These are phyloP conservation scores for Leptarthrus brevirostris DNA, from an alignment of 2,888 invertebrate species.

Conservation along the genomic window DNA sequence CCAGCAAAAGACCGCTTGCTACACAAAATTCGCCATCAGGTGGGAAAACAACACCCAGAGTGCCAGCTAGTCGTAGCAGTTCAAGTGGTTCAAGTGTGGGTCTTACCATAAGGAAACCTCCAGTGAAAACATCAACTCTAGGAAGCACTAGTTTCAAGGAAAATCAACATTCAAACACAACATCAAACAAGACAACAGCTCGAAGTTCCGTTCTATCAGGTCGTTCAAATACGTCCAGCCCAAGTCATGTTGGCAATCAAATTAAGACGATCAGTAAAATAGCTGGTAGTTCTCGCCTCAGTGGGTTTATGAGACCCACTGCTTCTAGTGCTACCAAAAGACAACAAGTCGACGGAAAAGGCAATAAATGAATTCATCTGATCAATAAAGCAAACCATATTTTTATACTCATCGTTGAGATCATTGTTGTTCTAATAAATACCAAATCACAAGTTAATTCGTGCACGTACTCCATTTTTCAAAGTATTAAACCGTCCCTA, in stretches of 20 bases:
- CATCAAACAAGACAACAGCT: constrained; percentile 53
- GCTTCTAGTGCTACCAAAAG: constrained; percentile 83
- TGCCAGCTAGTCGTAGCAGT: constrained; percentile 72
- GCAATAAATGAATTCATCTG: constrained; percentile 14
- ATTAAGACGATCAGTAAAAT: constrained; percentile 54
- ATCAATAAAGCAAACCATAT: constrained; percentile 39
- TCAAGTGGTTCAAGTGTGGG: constrained; percentile 73
- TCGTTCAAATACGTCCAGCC: constrained; percentile 54
- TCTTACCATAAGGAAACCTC: constrained; percentile 63
- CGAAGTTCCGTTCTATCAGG: constrained; percentile 59
- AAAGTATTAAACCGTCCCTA: constrained; percentile 41
- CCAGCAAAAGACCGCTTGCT: constrained; percentile 69
- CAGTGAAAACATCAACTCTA: constrained; percentile 57
- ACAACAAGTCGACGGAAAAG: constrained; percentile 59
- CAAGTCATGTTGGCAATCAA: constrained; percentile 52
- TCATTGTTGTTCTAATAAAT: constrained; percentile 21
- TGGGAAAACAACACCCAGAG: constrained; percentile 61
- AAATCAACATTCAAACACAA: constrained; percentile 59
- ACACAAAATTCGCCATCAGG: constrained; percentile 67
- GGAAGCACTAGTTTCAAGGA: constrained; percentile 68
- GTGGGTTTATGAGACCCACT: constrained; percentile 88
- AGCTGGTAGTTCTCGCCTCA: constrained; percentile 60
- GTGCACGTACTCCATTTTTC: constrained; percentile 16
- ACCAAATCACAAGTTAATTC: constrained; percentile 44
- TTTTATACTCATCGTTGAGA: constrained; percentile 49